Evolutionary conservation across 2,888 invertebrate genomes (phyloP), one percentile per base, ranked within the genome.

Genomic region (Pheosia gnoma): DNA sequence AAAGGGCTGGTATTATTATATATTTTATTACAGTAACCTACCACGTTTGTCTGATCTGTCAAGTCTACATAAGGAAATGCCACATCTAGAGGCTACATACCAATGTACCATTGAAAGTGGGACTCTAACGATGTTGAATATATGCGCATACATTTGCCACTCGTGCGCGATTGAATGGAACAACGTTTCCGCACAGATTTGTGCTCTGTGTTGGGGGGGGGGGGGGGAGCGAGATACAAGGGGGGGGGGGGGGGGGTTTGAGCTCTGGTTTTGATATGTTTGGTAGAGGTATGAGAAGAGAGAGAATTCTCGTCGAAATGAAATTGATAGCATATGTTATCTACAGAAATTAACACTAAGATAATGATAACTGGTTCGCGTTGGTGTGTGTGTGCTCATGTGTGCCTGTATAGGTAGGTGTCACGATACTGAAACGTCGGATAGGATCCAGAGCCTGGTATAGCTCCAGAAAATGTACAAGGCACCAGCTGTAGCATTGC

Each of bases 141-240:
- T 89, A 90, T 90, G 90, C 90, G 89, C 90, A 90, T 90, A 90
- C 79, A 89, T 90, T 89, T 83, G 71, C 77, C 81, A 79, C 77
- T 77, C 80, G 78, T 66, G 76, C 70, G 67, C 84, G 81, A 87
- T 85, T 85, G 82, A 83, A 83, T 81, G 83, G 81, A 83, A 80
- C 80, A 83, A 79, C 81, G 83, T 80, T 82, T 80, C 75, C 66
- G 75, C 74, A 73, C 72, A 68, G 83, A 85, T 84, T 85, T 85
- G 83, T 83, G 75, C 79, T 69, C 65, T 65, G 67, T 72, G 76
- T 70, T 72, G 62, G 62, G 57, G 63, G 45, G 57, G 61, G 39
- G 39, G 13, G 11, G 4, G 52, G 25, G 36, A 7, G 25, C 25
- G 25, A 25, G 25, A 25, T 25, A 25, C 25, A 25, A 47, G 47